These are phyloP conservation scores for Rachycentron canadum DNA, from an alignment of 2,797 vertebrate species.

Conservation along the genomic window DNA sequence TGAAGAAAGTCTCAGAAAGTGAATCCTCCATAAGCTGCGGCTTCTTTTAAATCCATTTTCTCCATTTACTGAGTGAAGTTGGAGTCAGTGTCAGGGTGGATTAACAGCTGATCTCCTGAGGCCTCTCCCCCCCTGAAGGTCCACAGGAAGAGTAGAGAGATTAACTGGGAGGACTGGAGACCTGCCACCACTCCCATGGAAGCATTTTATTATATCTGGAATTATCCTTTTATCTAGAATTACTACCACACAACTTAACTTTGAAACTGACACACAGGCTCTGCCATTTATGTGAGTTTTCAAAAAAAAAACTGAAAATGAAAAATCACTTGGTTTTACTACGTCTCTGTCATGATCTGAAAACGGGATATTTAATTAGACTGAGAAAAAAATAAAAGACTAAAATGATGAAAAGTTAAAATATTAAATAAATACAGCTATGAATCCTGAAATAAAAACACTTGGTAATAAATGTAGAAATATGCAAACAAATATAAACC, in stretches of 20 bases:
- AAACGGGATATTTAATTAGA: not conserved
- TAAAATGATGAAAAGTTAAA: no score
- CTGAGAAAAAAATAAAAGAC: not conserved
- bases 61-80: conserved; percentile 18
- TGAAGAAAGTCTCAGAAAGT: conserved; percentile 21
- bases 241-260: not conserved
- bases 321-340: not conserved
- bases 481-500: no score
- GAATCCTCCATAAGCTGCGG: conserved; percentile 35
- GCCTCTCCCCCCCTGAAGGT: conserved; percentile 22
- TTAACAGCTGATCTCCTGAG: conserved; percentile 55
- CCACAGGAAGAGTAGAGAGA: not conserved
- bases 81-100: conserved; percentile 49
- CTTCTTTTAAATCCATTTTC: conserved; percentile 48
- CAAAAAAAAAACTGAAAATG: not conserved
- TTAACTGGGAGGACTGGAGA: conserved; percentile 39
- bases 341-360: not conserved
- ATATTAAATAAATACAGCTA: no score
- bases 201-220: not conserved
- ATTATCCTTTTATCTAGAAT: conserved; percentile 13
- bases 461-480: no score
- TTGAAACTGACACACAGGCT: not conserved
- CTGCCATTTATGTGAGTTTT: not conserved
- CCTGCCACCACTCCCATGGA: not conserved
- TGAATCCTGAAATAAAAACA: no score